phyloP scores from a whole-genome alignment of 2,113 vertebrate species.

The Etia nguti region DNA sequence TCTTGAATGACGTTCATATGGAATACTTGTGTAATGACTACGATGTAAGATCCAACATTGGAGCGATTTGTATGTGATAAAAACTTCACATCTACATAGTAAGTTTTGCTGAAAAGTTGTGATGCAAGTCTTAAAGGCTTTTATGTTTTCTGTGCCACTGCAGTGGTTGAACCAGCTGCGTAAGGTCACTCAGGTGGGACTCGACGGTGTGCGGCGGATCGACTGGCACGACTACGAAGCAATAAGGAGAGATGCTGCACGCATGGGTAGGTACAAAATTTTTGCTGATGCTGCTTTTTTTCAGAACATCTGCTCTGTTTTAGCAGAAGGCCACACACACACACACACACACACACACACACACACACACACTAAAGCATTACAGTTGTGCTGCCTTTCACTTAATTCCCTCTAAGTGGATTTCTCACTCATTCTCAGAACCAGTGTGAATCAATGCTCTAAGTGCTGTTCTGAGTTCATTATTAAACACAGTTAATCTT shows the following conservation, averaged over 20 bases:
- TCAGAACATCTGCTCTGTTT: neutral
- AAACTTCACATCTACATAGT: neutral
- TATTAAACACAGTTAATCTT: conserved; percentile 42
- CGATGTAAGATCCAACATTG: neutral
- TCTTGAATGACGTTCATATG: neutral
- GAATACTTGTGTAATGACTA: neutral
- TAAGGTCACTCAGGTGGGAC: conserved; percentile 61
- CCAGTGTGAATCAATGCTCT: neutral
- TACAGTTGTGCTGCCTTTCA: neutral
- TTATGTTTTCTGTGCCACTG: neutral
- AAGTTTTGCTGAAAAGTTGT: neutral
- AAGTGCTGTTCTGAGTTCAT: conserved; percentile 8
- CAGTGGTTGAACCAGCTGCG: conserved; percentile 71
- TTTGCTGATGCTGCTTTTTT: neutral
- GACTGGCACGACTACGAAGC: conserved; percentile 90
- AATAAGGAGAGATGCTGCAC: conserved; percentile 81
- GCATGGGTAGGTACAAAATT: conserved; percentile 71
- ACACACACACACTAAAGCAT: neutral
- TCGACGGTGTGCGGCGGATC: conserved; percentile 72
- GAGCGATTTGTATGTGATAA: neutral
- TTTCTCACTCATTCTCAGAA: neutral
- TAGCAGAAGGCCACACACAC: neutral
- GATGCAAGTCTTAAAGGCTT: neutral
- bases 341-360: neutral
- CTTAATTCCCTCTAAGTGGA: neutral